Evolutionary conservation across 64 coral and sea anemone genomes (phyloP), one percentile per base, ranked within the genome.

Genomic region (Trachythela sp.): DNA sequence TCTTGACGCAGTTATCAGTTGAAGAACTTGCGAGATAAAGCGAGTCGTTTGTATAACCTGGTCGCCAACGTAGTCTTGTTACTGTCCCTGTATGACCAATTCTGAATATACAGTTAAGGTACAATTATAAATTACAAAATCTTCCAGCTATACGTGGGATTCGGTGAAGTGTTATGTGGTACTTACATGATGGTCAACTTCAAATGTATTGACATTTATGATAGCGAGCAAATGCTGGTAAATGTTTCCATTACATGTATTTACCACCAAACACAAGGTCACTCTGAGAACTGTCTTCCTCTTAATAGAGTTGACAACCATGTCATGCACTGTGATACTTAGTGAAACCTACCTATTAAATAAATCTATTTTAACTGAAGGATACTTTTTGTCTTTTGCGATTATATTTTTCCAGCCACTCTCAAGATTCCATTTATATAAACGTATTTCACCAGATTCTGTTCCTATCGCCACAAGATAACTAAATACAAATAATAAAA

Each of bases 391-490:
- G 29, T 39, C 71, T 77, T 77, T 8, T 36, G 7, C 11, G 13
- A 85, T 68, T 20, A 17, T 1, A 36, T 70, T 38, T 9, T 50
- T 70, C 48, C 72, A 84, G 37, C 26, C 35, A 45, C 40, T 48
- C 49, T 2, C 34, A 0, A 76, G 17, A 91, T 29, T 48, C 93
- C 95, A 97, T 13, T 91, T 85, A 89, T 90, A 91, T 41, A 98
- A 85, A 54, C 54, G 85, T 18, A 98, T 89, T 13, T 85, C 89
- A 32, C 93, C 95, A 26, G 91, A 93, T 43, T 94, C 93, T 30
- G 70, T 87, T 5, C 91, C 91, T 89, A 94, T 77, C 15, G 92
- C 88, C 43, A 93, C 59, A 30, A 89, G 42, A 76, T 93, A 96
- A 48, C 94, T 96, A 88, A 64, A 48, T 83, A 91, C 2, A 35